Evolutionary conservation across 1,140 invertebrate genomes (phyloP), one percentile per base, ranked within the genome.

Genomic region (Penaeus chinensis): DNA sequence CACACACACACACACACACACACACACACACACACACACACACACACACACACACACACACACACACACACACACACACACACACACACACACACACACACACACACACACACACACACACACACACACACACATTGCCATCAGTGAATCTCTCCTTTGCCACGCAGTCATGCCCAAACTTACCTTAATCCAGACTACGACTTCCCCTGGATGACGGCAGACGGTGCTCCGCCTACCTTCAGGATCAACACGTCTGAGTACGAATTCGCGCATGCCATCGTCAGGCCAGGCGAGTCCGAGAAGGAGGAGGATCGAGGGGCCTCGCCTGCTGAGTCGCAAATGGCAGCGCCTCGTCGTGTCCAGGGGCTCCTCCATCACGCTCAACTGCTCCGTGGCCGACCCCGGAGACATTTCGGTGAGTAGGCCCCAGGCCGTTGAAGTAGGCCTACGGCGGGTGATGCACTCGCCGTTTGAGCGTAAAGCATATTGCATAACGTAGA

Each of bases 341-440:
- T 85, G 62, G 19, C 66, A 71, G 22, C 84, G 84, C 27, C 62
- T 85, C 32, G 24, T 85, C 3, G 61, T 85, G 18, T 85, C 84
- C 62, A 79, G 60, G 62, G 84, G 84, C 32, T 63, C 84, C 27
- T 65, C 84, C 11, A 54, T 78, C 22, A 79, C 62, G 18, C 84
- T 85, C 84, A 85, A 85, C 62, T 85, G 84, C 69, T 79, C 84
- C 27, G 62, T 85, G 24, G 61, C 65, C 24, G 69, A 85, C 16
- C 74, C 84, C 4, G 76, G 84, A 4, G 62, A 79, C 22, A 74
- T 85, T 32, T 63, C 61, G 32, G 84, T 85, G 32, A 85, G 84
- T 78, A 24, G 22, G 69, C 37, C 37, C 37, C 37, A 42, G 37
- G 7, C 37, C 37, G 4, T 3, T 42, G 37, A 42, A 42, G 37